Evolutionary conservation across 2,797 vertebrate genomes (phyloP), one percentile per base, ranked within the genome.

Genomic region (Gymnopithys bicolor): DNA sequence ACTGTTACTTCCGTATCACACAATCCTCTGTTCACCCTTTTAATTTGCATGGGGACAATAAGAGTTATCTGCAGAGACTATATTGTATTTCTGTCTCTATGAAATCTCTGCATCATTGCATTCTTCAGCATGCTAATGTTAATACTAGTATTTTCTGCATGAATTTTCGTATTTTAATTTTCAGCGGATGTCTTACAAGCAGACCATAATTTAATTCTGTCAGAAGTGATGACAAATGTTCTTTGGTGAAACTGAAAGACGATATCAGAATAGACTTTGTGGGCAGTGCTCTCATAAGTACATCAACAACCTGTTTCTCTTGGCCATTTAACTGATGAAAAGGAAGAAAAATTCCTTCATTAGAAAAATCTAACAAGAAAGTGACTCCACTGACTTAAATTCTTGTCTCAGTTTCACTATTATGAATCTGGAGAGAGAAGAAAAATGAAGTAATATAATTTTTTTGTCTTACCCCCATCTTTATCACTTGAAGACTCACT

Each of bases 161-260:
- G 56, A 67, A 79, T 96, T 82, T 91, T 64, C 64, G 79, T 74
- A n/a, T 80, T 94, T 87, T 93, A 71, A 88, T 90, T 87, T 68
- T 95, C 80, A 80, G 1, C 39, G 2, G 2, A 48, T 89, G 46
- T 46, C 63, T 84, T 84, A 51, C 52, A 58, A 83, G 46, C 74
- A 93, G 76, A 71, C 77, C 60, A 85, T 52, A 91, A 68, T 91
- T 94, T 91, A 88, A 86, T 94, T 91, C 74, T 30, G 83, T 84
- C 85, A 71, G 77, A 94, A 89, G 80, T 66, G 48, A 80, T 94
- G 91, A 94, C 91, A 89, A 96, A 87, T 91, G 70, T 90, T 94
- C 67, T 74, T 83, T 70, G 63, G 67, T 78, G 88, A 94, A 89
- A 90, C 80, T 91, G 83, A 84, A 90, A 84, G 70, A 90, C 90